Conservation (phyloP, 2,797 vertebrate species). For the Cichlasoma orientale region DNA sequence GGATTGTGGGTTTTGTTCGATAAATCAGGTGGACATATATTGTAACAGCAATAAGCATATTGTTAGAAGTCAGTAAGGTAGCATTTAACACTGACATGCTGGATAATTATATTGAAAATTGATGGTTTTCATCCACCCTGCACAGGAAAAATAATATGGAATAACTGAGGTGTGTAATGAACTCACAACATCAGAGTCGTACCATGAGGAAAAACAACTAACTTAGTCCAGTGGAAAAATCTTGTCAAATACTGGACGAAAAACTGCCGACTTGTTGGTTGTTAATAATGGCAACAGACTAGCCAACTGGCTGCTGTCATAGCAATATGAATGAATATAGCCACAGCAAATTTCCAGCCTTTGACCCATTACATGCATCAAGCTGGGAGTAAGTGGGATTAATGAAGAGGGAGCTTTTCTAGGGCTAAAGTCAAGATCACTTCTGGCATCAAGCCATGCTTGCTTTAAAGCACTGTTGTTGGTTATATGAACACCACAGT, state of each 20-base stretch:
- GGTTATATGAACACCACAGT: constrained; percentile 23
- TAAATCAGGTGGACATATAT: too few relatives aligned
- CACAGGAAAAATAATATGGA: too few relatives aligned
- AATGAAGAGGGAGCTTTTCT: constrained; percentile 23
- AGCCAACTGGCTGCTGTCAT: constrained; percentile 4
- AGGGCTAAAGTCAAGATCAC: constrained; percentile 28
- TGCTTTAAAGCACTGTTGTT: constrained; percentile 39
- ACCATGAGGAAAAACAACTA: neutral
- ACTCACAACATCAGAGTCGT: neutral
- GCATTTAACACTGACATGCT: too few relatives aligned
- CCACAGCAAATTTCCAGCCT: constrained; percentile 28
- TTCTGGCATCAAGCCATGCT: constrained; percentile 41
- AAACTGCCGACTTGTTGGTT: neutral
- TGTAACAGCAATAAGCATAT: too few relatives aligned
- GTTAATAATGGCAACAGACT: constrained; percentile 11
- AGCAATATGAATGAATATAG: constrained; percentile 31
- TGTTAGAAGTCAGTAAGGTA: too few relatives aligned
- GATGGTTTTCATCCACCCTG: too few relatives aligned
- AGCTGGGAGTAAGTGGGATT: constrained; percentile 25
- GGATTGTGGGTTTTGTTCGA: too few relatives aligned
- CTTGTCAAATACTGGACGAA: neutral
- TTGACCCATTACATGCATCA: constrained; percentile 37
- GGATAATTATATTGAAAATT: too few relatives aligned
- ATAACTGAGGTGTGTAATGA: neutral
- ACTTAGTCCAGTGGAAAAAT: neutral